Conservation (phyloP, 2,113 vertebrate species). For the Anser brachyrhynchus region DNA sequence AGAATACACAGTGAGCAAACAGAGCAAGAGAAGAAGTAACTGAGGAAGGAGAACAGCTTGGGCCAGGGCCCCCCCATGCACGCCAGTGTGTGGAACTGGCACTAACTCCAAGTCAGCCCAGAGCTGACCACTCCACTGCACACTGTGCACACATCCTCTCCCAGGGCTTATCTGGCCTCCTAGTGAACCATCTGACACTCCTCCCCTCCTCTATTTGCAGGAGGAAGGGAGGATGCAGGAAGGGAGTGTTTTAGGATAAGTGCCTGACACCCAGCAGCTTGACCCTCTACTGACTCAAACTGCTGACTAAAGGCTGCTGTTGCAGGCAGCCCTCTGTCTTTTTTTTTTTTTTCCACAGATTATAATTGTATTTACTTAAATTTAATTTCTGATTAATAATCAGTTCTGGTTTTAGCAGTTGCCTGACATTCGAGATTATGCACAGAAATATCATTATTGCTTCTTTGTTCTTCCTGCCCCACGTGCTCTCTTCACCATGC, state of each 20-base stretch:
- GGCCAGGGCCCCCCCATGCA: fast-evolving
- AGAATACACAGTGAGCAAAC: not conserved
- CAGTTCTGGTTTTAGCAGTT: not conserved
- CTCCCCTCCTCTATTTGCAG: not conserved
- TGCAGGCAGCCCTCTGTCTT: not conserved
- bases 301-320: constrained; percentile 21
- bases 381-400: not conserved
- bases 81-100: not conserved
- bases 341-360: not conserved
- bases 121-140: not conserved
- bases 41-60: not conserved
- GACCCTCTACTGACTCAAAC: not conserved
- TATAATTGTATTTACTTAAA: constrained; percentile 2
- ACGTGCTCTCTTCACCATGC: not conserved
- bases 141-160: not conserved
- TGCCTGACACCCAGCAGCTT: not conserved
- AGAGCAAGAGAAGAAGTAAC: not conserved
- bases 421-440: not conserved
- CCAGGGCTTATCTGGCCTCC: not conserved
- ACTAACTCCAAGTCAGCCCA: not conserved
- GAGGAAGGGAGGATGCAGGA: constrained; percentile 41
- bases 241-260: not conserved
- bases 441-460: not conserved
- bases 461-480: not conserved
- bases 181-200: not conserved